Evolutionary conservation across 1,140 invertebrate genomes (phyloP).

Genomic region (Whitmania pigra): DNA sequence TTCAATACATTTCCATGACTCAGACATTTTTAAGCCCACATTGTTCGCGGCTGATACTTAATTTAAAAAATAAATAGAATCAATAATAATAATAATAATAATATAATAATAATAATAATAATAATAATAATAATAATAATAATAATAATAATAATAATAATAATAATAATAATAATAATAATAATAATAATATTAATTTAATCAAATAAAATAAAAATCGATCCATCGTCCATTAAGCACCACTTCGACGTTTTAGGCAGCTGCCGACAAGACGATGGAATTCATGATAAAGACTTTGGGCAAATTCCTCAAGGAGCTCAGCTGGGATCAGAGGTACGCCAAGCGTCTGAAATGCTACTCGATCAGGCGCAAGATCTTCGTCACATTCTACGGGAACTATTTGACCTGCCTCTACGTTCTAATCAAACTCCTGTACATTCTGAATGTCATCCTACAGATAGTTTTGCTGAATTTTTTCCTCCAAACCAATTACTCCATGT

Average conservation of each 20-base stretch:
- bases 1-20: too few species aligned
- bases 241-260: neutral
- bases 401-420: slow-evolving; percentile 44
- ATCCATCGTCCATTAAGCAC: too few species aligned
- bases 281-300: slow-evolving; percentile 15
- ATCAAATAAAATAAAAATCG: too few species aligned
- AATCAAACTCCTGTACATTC: slow-evolving; percentile 45
- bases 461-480: slow-evolving; percentile 47
- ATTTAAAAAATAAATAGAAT: too few species aligned
- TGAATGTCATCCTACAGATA: slow-evolving; percentile 46
- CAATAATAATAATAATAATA: too few species aligned
- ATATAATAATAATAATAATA: too few species aligned
- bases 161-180: too few species aligned
- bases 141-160: too few species aligned
- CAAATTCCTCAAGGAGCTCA: slow-evolving; percentile 4
- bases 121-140: too few species aligned
- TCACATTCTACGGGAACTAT: slow-evolving; percentile 40
- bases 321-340: neutral
- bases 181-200: too few species aligned
- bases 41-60: too few species aligned
- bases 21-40: too few species aligned
- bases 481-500: slow-evolving; percentile 43
- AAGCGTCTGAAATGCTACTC: neutral
- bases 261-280: slow-evolving; percentile 12
- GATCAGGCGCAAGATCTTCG: neutral